Conservation (phyloP, 2,797 vertebrate species). For the Denticeps clupeoides region DNA sequence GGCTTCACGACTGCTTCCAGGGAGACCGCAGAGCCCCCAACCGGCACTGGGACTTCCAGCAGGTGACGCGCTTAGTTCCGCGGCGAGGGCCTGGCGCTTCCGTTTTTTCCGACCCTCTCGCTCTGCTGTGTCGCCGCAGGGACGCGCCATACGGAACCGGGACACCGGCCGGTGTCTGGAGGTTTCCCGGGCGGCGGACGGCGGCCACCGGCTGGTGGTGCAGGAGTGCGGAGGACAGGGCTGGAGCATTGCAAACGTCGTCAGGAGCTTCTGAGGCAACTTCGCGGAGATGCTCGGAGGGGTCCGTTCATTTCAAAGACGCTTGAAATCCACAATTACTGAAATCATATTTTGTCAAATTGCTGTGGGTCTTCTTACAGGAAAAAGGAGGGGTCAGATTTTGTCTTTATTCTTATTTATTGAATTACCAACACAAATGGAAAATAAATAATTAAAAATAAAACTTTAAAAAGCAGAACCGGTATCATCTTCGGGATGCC, state of each 20-base stretch:
- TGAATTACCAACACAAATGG: too few relatives aligned
- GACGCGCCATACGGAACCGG: conserved; percentile 44
- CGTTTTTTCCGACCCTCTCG: conserved; percentile 22
- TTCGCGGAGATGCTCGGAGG: not conserved
- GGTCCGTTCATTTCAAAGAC: not conserved
- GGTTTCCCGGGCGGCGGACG: not conserved
- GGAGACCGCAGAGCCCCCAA: conserved; percentile 36
- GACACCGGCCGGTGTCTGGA: conserved; percentile 50
- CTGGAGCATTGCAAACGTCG: conserved; percentile 47
- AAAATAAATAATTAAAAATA: too few relatives aligned
- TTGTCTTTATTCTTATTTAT: too few relatives aligned
- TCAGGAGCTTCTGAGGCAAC: conserved; percentile 27
- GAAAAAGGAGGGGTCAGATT: too few relatives aligned
- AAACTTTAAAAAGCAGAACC: too few relatives aligned
- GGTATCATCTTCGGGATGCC: too few relatives aligned
- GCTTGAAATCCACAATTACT: not conserved
- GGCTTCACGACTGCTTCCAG: conserved; percentile 34
- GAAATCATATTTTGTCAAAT: not conserved
- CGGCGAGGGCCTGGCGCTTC: not conserved
- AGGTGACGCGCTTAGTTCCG: conserved; percentile 29
- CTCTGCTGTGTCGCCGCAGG: too few relatives aligned
- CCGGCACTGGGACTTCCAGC: conserved; percentile 54
- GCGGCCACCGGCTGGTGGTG: conserved; percentile 31
- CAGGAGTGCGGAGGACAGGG: conserved; percentile 44
- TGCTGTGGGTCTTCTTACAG: too few relatives aligned